A percentile compares a stretch with the other conserved stretches of the same genome.
phyloP scores from a whole-genome alignment of 2,888 invertebrate species.

The Philereme transversata region DNA sequence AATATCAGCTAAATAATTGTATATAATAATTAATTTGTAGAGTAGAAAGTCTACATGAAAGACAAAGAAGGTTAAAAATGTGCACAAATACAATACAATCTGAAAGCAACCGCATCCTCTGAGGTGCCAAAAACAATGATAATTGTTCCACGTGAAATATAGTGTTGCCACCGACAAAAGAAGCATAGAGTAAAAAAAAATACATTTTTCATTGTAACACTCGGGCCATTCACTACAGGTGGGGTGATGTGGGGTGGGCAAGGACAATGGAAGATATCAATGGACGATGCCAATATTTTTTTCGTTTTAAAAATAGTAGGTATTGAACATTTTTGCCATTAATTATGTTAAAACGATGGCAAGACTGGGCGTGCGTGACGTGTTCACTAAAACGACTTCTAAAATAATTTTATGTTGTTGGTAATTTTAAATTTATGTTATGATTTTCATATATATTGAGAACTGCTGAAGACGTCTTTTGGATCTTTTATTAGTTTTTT shows the following conservation, averaged over 20 bases:
- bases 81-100: constrained; percentile 44
- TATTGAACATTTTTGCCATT: constrained; percentile 64
- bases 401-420: constrained; percentile 1
- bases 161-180: constrained; percentile 82
- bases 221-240: constrained; percentile 79
- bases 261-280: constrained; percentile 77
- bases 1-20: background rate
- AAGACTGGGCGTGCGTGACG: constrained; percentile 49
- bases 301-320: constrained; percentile 61
- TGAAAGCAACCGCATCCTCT: constrained; percentile 47
- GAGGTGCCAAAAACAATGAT: constrained; percentile 83
- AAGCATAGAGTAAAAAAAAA: constrained; percentile 61
- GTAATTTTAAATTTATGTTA: too few relatives aligned
- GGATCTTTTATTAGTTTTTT: too few relatives aligned
- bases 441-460: too few relatives aligned
- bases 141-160: constrained; percentile 83
- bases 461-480: too few relatives aligned
- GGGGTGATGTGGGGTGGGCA: constrained; percentile 73
- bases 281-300: constrained; percentile 73
- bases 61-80: constrained; percentile 18
- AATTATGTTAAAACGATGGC: constrained; percentile 63
- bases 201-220: constrained; percentile 77
- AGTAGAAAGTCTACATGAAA: constrained; percentile 21
- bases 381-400: constrained; percentile 26
- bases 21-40: background rate